Evolutionary conservation across 1,140 invertebrate genomes (phyloP).

Genomic region (Plectrocnemia conspersa): DNA sequence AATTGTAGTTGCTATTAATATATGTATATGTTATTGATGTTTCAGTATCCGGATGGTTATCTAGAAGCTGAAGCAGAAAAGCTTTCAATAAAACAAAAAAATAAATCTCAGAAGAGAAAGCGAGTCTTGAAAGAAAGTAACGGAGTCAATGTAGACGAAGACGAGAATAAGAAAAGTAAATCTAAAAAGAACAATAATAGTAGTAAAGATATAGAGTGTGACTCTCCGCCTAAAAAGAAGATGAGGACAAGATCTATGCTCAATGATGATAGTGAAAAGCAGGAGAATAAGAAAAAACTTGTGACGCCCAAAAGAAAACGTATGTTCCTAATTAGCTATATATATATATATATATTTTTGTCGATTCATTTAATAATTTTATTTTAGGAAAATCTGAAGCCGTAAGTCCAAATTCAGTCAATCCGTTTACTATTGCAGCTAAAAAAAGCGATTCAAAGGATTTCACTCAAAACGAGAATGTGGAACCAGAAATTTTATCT

Average conservation of each 20-base stretch:
- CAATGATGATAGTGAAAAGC: constrained; percentile 24
- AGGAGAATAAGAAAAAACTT: constrained; percentile 31
- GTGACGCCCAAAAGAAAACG: constrained; percentile 29
- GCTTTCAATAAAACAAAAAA: constrained; percentile 40
- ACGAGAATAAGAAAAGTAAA: constrained; percentile 13
- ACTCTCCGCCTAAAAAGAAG: constrained; percentile 39
- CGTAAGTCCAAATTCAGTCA: constrained; percentile 21
- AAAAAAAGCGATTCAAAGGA: constrained; percentile 33
- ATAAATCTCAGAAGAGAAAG: constrained; percentile 37
- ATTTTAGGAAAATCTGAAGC: constrained; percentile 22
- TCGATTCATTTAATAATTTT: constrained; percentile 2
- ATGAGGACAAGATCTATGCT: constrained; percentile 31
- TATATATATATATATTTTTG: constrained; percentile 4
- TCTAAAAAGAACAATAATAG: constrained; percentile 14
- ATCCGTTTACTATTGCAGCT: constrained; percentile 29
- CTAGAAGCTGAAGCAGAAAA: constrained; percentile 59
- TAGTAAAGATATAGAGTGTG: constrained; percentile 7
- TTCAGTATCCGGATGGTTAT: constrained; percentile 73
- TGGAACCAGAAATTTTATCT: constrained; percentile 34
- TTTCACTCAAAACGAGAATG: constrained; percentile 33
- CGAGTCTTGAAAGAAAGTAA: constrained; percentile 40
- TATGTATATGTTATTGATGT: constrained; percentile 19
- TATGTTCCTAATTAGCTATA: neutral
- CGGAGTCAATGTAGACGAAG: constrained; percentile 33
- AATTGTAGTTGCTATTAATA: neutral